Percentiles rank a stretch among this genome's conserved stretches.
phyloP scores from a whole-genome alignment of 1,140 invertebrate species.

The Drosophila trapezifrons region DNA sequence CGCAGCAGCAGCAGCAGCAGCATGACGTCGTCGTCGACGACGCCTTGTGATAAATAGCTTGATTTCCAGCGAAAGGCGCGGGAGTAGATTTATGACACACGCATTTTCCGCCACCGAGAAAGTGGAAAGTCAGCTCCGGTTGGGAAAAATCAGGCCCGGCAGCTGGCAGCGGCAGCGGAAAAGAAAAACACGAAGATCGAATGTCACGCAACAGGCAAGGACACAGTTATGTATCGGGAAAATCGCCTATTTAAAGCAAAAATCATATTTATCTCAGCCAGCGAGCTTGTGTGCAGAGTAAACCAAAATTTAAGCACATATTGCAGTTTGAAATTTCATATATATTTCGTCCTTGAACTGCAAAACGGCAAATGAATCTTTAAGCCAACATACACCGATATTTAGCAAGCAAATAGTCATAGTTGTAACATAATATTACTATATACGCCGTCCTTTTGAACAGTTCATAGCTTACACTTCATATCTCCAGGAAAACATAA shows the following conservation, averaged over 20 bases:
- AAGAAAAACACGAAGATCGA: slow-evolving; percentile 27
- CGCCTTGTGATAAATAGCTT: slow-evolving; percentile 60
- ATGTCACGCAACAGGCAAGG: slow-evolving; percentile 45
- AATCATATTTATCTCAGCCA: background rate
- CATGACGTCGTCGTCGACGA: slow-evolving; percentile 46
- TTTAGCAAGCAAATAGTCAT: background rate
- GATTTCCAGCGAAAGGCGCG: slow-evolving; percentile 55
- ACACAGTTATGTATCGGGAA: slow-evolving; percentile 14
- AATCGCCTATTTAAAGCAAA: slow-evolving; percentile 16
- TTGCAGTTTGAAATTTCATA: background rate
- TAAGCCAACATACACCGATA: background rate
- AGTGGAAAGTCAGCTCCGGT: slow-evolving; percentile 44
- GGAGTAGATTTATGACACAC: slow-evolving; percentile 61
- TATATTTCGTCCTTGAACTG: background rate
- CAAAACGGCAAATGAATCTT: background rate
- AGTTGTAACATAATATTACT: background rate
- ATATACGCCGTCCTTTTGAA: background rate
- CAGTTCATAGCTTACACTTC: background rate
- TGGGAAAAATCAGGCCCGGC: slow-evolving; percentile 9
- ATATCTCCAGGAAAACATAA: background rate
- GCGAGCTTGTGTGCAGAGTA: background rate
- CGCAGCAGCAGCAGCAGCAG: slow-evolving; percentile 25
- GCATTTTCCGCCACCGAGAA: slow-evolving; percentile 42
- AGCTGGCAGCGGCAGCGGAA: slow-evolving; percentile 2
- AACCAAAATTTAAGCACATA: background rate